Evolutionary conservation across 2,888 invertebrate genomes (phyloP), one percentile per base, ranked within the genome.

Genomic region (Drepana falcataria): DNA sequence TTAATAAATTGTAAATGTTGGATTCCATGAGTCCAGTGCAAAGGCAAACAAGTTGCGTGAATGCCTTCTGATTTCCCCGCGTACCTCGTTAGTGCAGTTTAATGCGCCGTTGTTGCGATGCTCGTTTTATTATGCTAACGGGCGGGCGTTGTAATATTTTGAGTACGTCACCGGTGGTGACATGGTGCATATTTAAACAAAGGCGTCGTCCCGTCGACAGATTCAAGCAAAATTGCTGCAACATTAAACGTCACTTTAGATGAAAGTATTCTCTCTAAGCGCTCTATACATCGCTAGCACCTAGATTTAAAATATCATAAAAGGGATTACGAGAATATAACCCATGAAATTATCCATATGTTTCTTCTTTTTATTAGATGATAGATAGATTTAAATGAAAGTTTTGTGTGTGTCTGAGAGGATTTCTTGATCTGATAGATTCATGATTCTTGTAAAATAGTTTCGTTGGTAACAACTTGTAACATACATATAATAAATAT

Each of bases 51-150:
- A 40, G 40, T 51, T 40, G 21, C 51, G 51, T 33, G 51, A 51
- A 51, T 51, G 68, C 72, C 68, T 73, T 78, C 78, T 79, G 75
- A 80, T 78, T 78, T 69, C 66, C 66, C 66, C 60, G 72, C 71
- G 69, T 75, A 77, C 75, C 79, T 84, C 82, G 78, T 82, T 82
- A 82, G 80, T 72, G 75, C 71, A 75, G 74, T 76, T 83, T 83
- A 86, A 85, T 85, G 84, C 80, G 76, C 66, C 76, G 81, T 79
- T 69, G 81, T 69, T 80, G 82, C 84, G 77, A 72, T 78, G 81
- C 77, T 79, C 83, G 77, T 81, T 83, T 83, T 85, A 88, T 87
- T 86, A 87, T 86, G 86, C 87, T 83, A 83, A 83, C 82, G 81
- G 83, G 81, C 80, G 81, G 68, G 71, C 79, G 82, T 76, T 82